Evolutionary conservation across 2,113 vertebrate genomes (phyloP).

Genomic region (Alethe castanea): DNA sequence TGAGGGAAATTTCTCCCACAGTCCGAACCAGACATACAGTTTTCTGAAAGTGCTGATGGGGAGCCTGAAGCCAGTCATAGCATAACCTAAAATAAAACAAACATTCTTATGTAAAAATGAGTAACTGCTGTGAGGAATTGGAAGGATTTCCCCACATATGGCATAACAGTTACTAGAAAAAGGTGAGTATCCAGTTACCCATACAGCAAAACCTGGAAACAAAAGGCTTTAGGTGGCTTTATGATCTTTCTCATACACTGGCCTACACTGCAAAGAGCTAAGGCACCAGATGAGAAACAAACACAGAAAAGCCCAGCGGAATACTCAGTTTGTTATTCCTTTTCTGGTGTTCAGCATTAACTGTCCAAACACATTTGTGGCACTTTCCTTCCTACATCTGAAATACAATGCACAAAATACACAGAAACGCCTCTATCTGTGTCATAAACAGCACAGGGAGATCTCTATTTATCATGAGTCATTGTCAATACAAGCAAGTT

Average conservation of each 20-base stretch:
- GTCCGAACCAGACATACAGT: slow-evolving; percentile 61
- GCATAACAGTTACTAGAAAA: not conserved
- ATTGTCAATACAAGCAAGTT: not conserved
- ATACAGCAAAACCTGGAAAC: not conserved
- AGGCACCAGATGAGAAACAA: not conserved
- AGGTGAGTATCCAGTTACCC: not conserved
- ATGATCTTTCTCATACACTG: not conserved
- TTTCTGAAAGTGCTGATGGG: slow-evolving; percentile 62
- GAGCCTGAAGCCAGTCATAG: slow-evolving; percentile 66
- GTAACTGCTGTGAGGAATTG: not conserved
- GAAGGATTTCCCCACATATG: not conserved
- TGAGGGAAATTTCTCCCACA: slow-evolving; percentile 62
- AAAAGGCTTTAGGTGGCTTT: not conserved
- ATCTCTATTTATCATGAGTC: not conserved
- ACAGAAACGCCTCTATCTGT: not conserved
- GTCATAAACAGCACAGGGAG: not conserved
- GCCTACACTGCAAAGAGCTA: not conserved
- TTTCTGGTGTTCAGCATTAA: not conserved
- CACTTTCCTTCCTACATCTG: not conserved
- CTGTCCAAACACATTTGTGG: not conserved
- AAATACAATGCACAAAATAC: not conserved
- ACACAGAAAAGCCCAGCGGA: not conserved
- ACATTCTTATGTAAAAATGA: not conserved
- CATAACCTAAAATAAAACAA: slow-evolving; percentile 60
- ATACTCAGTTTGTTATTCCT: rapidly evolving